Percentiles rank a stretch among this genome's conserved stretches.
Conservation (phyloP, 2,888 invertebrate species). For the Eudiplozoon nipponicum region DNA sequence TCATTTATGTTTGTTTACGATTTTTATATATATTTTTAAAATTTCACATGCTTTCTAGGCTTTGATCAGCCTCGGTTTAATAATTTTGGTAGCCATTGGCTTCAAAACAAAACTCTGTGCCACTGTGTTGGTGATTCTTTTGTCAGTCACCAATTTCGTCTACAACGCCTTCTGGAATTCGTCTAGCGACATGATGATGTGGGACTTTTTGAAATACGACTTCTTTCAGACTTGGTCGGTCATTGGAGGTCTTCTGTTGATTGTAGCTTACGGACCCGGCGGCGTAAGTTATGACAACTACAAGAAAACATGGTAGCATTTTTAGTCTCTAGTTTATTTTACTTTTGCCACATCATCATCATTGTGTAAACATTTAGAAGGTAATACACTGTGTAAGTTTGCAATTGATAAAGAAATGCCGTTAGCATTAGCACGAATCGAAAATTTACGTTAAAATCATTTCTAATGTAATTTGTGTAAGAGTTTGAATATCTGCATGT, state of each 20-base stretch:
- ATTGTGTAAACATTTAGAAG: no score
- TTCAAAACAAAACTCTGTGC: conserved; percentile 94
- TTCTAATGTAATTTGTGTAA: no score
- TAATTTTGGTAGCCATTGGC: conserved; percentile 59
- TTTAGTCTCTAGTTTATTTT: no score
- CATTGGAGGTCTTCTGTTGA: conserved; percentile 82
- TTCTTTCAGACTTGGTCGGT: conserved; percentile 92
- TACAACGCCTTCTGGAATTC: conserved; percentile 91
- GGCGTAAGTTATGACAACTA: conserved; percentile 79
- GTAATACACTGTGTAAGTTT: no score
- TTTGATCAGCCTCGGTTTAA: conserved; percentile 43
- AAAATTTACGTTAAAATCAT: no score
- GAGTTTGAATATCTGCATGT: no score
- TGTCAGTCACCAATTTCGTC: conserved; percentile 61
- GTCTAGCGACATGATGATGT: conserved; percentile 67
- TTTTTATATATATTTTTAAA: no score
- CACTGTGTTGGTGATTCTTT: conserved; percentile 54
- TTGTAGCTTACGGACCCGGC: conserved; percentile 83
- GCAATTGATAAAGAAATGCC: no score
- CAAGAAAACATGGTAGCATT: conserved; percentile 75
- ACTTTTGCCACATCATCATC: no score
- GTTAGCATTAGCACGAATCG: no score
- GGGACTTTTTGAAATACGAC: conserved; percentile 98
- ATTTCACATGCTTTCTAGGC: no score
- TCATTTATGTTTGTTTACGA: no score